Conservation (phyloP, 2,888 invertebrate species). For the Megastigmus dorsalis region DNA sequence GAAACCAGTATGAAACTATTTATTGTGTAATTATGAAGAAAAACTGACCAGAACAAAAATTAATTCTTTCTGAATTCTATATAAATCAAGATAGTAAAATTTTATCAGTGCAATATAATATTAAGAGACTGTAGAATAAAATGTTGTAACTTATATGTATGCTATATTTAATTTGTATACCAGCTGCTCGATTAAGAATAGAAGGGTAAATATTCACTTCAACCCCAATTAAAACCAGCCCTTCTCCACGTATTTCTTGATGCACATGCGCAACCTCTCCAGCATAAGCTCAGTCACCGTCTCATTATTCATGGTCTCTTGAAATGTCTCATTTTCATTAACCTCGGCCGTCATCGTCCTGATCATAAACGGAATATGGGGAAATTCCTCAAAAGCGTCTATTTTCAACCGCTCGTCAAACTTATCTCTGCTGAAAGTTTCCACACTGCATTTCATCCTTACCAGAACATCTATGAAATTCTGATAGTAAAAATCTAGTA, state of each 20-base stretch:
- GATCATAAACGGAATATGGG: conserved; percentile 63
- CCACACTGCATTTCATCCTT: conserved; percentile 71
- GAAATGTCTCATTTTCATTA: neutral
- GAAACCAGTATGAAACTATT: no score
- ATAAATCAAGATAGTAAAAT: no score
- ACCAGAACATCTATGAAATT: conserved; percentile 74
- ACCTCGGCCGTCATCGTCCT: conserved; percentile 55
- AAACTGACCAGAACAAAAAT: no score
- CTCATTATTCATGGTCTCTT: neutral
- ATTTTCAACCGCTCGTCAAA: conserved; percentile 59
- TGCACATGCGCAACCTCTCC: neutral
- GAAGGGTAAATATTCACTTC: no score
- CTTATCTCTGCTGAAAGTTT: conserved; percentile 56
- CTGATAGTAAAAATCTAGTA: conserved; percentile 76
- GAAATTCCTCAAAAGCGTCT: conserved; percentile 61
- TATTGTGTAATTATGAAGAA: no score
- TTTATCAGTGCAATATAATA: no score
- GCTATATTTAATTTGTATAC: no score
- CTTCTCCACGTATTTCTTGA: conserved; percentile 18
- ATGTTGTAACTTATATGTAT: no score
- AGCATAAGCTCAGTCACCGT: conserved; percentile 26
- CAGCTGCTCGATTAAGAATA: no score
- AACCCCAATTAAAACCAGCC: no score
- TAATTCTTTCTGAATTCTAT: no score
- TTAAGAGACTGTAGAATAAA: no score